Conservation (phyloP, 2,113 vertebrate species). For the Agelaius phoeniceus region DNA sequence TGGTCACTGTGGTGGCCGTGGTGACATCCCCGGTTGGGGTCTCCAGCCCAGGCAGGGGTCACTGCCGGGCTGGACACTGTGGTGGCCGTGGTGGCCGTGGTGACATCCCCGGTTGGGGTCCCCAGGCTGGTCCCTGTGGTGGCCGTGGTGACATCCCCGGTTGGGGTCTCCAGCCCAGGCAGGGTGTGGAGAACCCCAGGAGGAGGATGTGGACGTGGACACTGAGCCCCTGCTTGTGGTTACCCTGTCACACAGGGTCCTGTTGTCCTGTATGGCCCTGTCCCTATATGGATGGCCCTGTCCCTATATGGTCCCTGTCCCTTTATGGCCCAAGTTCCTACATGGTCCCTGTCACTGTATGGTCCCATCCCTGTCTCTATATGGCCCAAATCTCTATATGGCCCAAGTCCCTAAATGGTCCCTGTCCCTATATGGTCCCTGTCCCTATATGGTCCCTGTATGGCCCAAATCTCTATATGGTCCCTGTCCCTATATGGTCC, state of each 20-base stretch:
- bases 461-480: no score
- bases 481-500: no score
- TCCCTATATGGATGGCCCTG: no score
- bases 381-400: neutral
- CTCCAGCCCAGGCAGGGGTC: no score
- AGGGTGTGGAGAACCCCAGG: neutral
- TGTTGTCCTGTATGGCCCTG: rapidly evolving
- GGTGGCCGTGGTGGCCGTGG: no score
- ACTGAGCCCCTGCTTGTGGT: rapidly evolving
- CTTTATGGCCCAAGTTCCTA: no score
- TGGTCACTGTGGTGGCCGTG: neutral
- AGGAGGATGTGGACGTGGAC: rapidly evolving
- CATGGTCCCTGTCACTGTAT: rapidly evolving
- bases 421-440: neutral
- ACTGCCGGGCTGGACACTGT: no score
- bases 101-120: no score
- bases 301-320: no score
- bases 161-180: neutral
- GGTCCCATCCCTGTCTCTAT: no score
- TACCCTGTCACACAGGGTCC: rapidly evolving
- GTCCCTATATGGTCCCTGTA: neutral
- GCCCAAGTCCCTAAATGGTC: no score
- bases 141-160: no score
- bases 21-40: neutral
- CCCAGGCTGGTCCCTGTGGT: neutral